Conservation (phyloP, 2,888 invertebrate species). For the Drosophila anceps region DNA sequence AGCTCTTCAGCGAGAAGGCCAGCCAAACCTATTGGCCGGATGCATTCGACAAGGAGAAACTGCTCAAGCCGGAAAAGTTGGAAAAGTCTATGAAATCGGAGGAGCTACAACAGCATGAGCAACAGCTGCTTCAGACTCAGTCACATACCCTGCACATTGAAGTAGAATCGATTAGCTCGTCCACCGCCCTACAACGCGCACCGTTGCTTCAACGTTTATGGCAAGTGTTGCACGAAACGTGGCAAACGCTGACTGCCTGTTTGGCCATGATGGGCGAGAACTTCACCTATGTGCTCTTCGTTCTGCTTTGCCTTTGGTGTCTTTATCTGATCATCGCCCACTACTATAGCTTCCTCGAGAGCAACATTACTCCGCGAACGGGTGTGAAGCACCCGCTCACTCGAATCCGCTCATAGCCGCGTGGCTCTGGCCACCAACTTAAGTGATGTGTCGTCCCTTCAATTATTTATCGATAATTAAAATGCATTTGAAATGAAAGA, state of each 20-base stretch:
- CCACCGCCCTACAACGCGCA: constrained; percentile 55
- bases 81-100: not conserved
- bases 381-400: not conserved
- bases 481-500: not conserved
- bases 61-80: not conserved
- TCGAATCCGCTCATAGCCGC: not conserved
- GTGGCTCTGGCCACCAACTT: not conserved
- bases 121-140: not conserved
- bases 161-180: constrained; percentile 63
- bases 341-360: constrained; percentile 52
- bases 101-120: not conserved
- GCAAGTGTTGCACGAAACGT: constrained; percentile 57
- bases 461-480: not conserved
- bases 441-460: not conserved
- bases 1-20: constrained; percentile 45
- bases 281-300: constrained; percentile 60
- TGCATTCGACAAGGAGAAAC: not conserved
- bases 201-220: constrained; percentile 65
- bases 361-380: constrained; percentile 5
- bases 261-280: constrained; percentile 73
- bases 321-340: constrained; percentile 59
- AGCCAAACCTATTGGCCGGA: constrained; percentile 47
- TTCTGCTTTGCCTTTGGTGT: constrained; percentile 66
- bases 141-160: constrained; percentile 75
- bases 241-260: constrained; percentile 48